phyloP scores from a whole-genome alignment of 1,140 invertebrate genomes.

The Eueides isabella region DNA sequence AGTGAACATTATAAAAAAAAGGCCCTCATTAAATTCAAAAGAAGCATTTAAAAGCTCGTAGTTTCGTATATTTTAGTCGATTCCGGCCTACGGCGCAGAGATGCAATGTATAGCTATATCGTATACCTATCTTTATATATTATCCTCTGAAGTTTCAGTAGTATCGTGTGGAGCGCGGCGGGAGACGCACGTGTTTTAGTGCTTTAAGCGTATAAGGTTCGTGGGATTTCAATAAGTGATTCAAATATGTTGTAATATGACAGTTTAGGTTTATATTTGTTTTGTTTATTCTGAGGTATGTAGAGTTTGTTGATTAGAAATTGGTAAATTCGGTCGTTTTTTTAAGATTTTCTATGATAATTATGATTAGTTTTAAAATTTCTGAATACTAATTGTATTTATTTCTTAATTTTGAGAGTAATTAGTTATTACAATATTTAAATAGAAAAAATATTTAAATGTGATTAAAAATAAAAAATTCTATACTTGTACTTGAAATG shows the following conservation, averaged over 20 bases:
- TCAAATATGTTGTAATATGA: conserved; percentile 25
- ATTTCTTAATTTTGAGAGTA: background rate
- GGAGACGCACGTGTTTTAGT: conserved; percentile 50
- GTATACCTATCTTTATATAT: conserved; percentile 8
- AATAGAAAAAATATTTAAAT: background rate
- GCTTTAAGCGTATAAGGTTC: conserved; percentile 42
- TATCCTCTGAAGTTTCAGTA: conserved; percentile 60
- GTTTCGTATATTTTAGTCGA: conserved; percentile 50
- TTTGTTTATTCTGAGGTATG: conserved; percentile 1
- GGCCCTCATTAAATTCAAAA: background rate
- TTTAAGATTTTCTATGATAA: no score
- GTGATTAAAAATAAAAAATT: conserved; percentile 10
- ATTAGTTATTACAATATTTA: background rate
- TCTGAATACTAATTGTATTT: no score
- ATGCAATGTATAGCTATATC: conserved; percentile 46
- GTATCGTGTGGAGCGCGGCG: conserved; percentile 58
- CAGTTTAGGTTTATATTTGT: background rate
- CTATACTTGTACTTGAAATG: background rate
- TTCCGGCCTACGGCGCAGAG: conserved; percentile 58
- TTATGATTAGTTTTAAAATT: no score
- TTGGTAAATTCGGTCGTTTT: background rate
- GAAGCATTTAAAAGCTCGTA: conserved; percentile 27
- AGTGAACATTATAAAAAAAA: no score
- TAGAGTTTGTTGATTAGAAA: background rate
- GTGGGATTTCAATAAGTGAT: conserved; percentile 34